These are phyloP conservation scores for Cephus spinipes DNA, from an alignment of 2,888 invertebrate species.

Conservation along the genomic window DNA sequence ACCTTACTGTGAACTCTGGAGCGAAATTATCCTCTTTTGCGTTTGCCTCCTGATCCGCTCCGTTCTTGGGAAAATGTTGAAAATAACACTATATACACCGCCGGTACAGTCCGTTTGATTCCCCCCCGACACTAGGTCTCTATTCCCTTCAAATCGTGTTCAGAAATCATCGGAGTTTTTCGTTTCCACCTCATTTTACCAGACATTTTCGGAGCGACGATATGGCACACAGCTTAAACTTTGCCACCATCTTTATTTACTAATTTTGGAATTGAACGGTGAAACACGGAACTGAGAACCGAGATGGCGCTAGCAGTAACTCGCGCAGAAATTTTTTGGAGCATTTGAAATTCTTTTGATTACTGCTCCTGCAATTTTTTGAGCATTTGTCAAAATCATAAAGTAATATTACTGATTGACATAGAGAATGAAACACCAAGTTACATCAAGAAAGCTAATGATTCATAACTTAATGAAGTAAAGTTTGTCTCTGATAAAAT, in stretches of 20 bases:
- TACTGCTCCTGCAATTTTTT: neutral
- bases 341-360: neutral
- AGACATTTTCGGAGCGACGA: conserved; percentile 53
- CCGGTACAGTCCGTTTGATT: conserved; percentile 23
- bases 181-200: conserved; percentile 56
- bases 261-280: conserved; percentile 58
- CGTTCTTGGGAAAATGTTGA: neutral
- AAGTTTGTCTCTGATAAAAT: neutral
- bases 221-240: conserved; percentile 52
- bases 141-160: conserved; percentile 27
- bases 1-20: conserved; percentile 62
- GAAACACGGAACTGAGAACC: conserved; percentile 13
- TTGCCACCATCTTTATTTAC: conserved; percentile 65
- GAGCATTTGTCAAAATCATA: neutral
- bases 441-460: neutral
- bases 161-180: conserved; percentile 32
- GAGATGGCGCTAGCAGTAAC: neutral
- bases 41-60: conserved; percentile 16
- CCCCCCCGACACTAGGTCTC: conserved; percentile 32
- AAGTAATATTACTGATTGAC: neutral
- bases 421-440: neutral
- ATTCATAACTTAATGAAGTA: neutral
- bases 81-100: conserved; percentile 38
- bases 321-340: neutral
- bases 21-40: conserved; percentile 48